These are phyloP conservation scores for Neocloeon triangulifer DNA, from an alignment of 1,140 invertebrate genomes.

Conservation along the genomic window DNA sequence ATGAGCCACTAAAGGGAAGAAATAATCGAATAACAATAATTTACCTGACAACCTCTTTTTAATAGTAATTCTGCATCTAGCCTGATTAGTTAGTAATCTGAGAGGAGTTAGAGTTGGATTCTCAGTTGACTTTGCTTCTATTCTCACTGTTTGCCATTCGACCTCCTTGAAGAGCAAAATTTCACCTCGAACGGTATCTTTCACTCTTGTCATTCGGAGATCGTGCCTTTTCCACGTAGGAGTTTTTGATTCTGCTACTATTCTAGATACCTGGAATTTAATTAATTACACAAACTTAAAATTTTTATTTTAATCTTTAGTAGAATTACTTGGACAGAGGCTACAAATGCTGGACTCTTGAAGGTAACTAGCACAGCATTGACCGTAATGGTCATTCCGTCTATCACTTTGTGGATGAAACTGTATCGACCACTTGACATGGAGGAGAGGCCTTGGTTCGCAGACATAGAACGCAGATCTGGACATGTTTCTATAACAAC, in stretches of 20 bases:
- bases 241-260: constrained; percentile 78
- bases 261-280: constrained; percentile 55
- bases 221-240: constrained; percentile 63
- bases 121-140: constrained; percentile 67
- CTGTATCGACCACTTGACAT: constrained; percentile 50
- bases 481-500: constrained; percentile 77
- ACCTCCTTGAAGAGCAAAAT: constrained; percentile 94
- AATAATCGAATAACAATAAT: constrained; percentile 5
- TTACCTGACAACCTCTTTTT: constrained; percentile 79
- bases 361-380: constrained; percentile 88
- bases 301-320: too few species aligned
- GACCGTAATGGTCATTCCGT: constrained; percentile 88
- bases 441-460: constrained; percentile 26
- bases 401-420: constrained; percentile 86
- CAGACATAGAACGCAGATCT: constrained; percentile 44
- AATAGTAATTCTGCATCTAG: constrained; percentile 84
- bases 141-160: constrained; percentile 86
- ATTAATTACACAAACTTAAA: constrained; percentile 8
- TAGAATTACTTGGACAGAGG: constrained; percentile 63
- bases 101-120: constrained; percentile 69
- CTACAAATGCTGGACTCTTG: constrained; percentile 79
- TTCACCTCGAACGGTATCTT: constrained; percentile 68
- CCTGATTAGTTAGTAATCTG: constrained; percentile 81
- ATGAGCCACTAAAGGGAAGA: constrained; percentile 2
- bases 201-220: constrained; percentile 70